Conservation (phyloP, 2,888 invertebrate species). For the Hoplodrina ambigua region DNA sequence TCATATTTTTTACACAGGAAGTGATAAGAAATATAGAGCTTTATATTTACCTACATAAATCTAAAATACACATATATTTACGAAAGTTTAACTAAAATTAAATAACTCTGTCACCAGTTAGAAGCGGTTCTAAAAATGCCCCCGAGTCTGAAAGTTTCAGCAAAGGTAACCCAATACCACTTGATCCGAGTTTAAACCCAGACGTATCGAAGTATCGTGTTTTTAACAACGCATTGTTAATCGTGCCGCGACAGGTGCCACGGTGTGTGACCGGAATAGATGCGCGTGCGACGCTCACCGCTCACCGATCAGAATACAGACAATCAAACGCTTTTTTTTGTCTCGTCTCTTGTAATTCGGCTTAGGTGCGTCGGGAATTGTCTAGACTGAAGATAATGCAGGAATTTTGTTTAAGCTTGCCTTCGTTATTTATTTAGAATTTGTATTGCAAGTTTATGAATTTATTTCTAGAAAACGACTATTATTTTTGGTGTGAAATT, state of each 20-base stretch:
- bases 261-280: constrained; percentile 60
- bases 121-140: constrained; percentile 15
- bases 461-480: no score
- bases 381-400: constrained; percentile 21
- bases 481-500: no score
- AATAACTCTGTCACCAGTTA: background rate
- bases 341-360: constrained; percentile 37
- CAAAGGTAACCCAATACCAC: constrained; percentile 25
- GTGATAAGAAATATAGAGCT: background rate
- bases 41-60: background rate
- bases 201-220: constrained; percentile 56
- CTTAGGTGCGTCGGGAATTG: constrained; percentile 14
- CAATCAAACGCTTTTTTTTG: constrained; percentile 52
- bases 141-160: background rate
- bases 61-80: background rate
- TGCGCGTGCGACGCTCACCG: constrained; percentile 46
- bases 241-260: constrained; percentile 62
- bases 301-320: constrained; percentile 40
- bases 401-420: constrained; percentile 13
- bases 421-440: background rate
- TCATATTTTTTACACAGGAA: background rate
- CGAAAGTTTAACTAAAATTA: constrained; percentile 3
- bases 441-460: background rate
- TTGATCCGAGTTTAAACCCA: constrained; percentile 28
- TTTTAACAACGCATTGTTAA: constrained; percentile 61